Conservation (phyloP, 2,888 invertebrate genomes). For the Penaeus monodon region DNA sequence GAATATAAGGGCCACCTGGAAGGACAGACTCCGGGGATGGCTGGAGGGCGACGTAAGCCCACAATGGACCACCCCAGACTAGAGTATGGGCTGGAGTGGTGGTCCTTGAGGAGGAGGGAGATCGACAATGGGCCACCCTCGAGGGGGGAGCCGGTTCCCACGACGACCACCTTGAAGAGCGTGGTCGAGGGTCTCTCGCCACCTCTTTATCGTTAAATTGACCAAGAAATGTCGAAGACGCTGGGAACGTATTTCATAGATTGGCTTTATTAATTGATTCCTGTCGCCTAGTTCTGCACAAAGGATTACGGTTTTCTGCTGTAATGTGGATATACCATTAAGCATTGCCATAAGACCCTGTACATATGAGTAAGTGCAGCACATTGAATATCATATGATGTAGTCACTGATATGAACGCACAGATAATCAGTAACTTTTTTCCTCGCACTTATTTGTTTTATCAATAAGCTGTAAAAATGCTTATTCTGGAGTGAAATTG, state of each 20-base stretch:
- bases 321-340: too few relatives aligned
- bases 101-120: constrained; percentile 36
- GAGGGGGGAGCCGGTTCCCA: constrained; percentile 29
- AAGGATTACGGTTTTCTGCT: too few relatives aligned
- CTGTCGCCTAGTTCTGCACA: too few relatives aligned
- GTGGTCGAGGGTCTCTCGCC: constrained; percentile 28
- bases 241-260: constrained; percentile 32
- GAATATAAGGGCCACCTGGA: constrained; percentile 34
- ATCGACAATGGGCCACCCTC: constrained; percentile 34
- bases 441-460: too few relatives aligned
- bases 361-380: too few relatives aligned
- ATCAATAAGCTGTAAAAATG: too few relatives aligned
- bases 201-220: constrained; percentile 49
- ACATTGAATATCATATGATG: too few relatives aligned
- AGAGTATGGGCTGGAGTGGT: constrained; percentile 48
- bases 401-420: too few relatives aligned
- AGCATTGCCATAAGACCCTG: too few relatives aligned
- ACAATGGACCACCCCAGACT: constrained; percentile 54
- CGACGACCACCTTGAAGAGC: constrained; percentile 29
- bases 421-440: too few relatives aligned
- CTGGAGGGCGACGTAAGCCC: constrained; percentile 26
- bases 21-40: background rate
- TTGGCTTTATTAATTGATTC: constrained; percentile 58
- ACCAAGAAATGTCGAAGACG: constrained; percentile 45
- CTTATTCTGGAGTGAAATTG: too few relatives aligned